Evolutionary conservation across 2,888 invertebrate genomes (phyloP), one percentile per base, ranked within the genome.

Genomic region (Osmoderma eremita): DNA sequence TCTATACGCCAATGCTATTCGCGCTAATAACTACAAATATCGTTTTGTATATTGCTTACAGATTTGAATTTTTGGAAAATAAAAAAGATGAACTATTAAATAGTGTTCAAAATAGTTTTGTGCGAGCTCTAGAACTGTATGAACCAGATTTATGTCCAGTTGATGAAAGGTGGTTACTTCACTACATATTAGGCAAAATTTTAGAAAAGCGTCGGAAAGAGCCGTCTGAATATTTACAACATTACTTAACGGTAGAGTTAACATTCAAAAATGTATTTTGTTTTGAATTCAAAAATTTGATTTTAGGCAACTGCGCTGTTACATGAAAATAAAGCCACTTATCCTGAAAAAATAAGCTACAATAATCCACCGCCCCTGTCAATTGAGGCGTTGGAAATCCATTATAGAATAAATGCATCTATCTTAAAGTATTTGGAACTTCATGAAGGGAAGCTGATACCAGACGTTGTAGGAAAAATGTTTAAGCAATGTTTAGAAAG

Each of bases 141-240:
- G 86, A 87, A 71, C 81, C 84, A 0, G 84, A 84, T 42, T 88
- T 88, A 63, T 86, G 86, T 70, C 84, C 84, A 50, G 81, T 85
- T 0, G 95, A 96, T 78, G 97, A 97, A 78, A 87, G 91, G 66
- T 98, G 97, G 97, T 84, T 97, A 38, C 91, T 93, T 77, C 93
- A 94, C 80, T 97, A 97, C 78, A 95, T 97, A 92, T 84, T 97
- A n/a, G 97, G 95, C 0, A 98, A 98, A 87, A 91, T 97, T 62
- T 88, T 92, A 0, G 97, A 97, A 80, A 98, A 97, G 78, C 87
- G 88, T 67, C 90, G 90, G 72, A 89, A 90, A 71, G 87, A 90
- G 65, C 91, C 94, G 0, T 85, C 87, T 12, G 84, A 88, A 20
- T 94, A 90, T 81, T 84, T 97, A 50, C 87, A 90, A 72, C 91